Percentiles rank a stretch among this genome's conserved stretches.
phyloP scores from a whole-genome alignment of 2,797 vertebrate genomes.

The Sphenodon punctatus region DNA sequence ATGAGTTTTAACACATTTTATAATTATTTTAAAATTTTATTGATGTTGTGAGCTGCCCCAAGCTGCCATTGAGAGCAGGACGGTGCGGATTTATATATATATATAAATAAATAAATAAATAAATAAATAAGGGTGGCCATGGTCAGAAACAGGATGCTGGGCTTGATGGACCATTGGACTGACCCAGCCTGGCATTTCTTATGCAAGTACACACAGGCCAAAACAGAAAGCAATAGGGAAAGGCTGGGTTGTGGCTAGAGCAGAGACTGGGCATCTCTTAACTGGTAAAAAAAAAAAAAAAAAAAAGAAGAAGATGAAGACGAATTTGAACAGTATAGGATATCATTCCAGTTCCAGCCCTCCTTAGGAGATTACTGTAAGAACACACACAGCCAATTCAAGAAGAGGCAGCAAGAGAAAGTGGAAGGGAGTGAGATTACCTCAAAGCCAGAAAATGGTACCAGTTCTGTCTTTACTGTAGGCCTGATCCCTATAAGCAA shows the following conservation, averaged over 20 bases:
- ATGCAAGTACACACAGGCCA: neutral
- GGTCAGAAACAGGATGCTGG: too few species aligned
- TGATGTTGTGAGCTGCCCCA: too few species aligned
- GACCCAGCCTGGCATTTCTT: too few species aligned
- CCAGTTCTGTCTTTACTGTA: neutral
- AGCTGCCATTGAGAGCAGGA: too few species aligned
- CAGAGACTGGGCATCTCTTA: neutral
- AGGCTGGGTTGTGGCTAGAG: neutral
- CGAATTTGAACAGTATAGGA: neutral
- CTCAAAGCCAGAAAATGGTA: neutral
- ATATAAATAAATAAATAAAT: too few species aligned
- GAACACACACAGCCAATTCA: neutral
- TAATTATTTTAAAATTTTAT: too few species aligned
- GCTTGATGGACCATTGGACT: too few species aligned
- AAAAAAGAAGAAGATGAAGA: neutral
- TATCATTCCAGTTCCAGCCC: neutral
- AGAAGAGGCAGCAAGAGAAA: neutral
- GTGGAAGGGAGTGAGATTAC: neutral
- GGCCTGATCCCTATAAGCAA: neutral
- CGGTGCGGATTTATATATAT: too few species aligned
- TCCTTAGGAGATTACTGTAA: neutral
- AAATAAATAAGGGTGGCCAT: too few species aligned
- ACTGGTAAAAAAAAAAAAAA: too few species aligned
- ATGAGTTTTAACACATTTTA: too few species aligned
- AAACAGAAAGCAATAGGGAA: neutral